Evolutionary conservation across 2,113 vertebrate genomes (phyloP).

Genomic region (Tachuris rubrigastra): DNA sequence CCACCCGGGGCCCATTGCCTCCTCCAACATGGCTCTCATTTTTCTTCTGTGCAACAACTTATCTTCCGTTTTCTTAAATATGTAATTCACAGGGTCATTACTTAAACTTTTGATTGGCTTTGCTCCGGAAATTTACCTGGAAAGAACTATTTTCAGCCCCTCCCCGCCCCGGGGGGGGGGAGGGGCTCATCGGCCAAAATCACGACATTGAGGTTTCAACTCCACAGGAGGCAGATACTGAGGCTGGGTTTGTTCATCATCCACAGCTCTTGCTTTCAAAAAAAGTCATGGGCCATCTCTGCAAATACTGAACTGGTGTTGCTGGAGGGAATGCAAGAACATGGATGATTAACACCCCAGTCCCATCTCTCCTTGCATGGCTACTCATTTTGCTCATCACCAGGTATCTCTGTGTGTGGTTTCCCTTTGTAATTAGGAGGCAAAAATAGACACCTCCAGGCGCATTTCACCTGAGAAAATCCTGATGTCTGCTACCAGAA

Average conservation of each 20-base stretch:
- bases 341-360: neutral
- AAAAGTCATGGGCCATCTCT: neutral
- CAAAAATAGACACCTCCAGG: neutral
- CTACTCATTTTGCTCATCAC: neutral
- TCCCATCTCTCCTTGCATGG: neutral
- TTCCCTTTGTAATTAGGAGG: neutral
- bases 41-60: too few relatives aligned
- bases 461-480: neutral
- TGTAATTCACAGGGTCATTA: too few relatives aligned
- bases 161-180: too few relatives aligned
- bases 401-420: neutral
- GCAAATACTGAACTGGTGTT: neutral
- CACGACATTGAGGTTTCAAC: neutral
- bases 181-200: too few relatives aligned
- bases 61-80: too few relatives aligned
- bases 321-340: neutral
- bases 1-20: too few relatives aligned
- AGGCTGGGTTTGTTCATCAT: neutral
- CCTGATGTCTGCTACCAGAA: neutral
- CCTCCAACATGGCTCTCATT: too few relatives aligned
- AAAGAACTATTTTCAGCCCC: too few relatives aligned
- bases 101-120: too few relatives aligned
- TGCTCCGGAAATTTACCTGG: too few relatives aligned
- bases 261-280: neutral
- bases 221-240: too few relatives aligned